Base-by-base conservation (phyloP, 1,140 invertebrate species). In the Penaeus chinensis region DNA sequence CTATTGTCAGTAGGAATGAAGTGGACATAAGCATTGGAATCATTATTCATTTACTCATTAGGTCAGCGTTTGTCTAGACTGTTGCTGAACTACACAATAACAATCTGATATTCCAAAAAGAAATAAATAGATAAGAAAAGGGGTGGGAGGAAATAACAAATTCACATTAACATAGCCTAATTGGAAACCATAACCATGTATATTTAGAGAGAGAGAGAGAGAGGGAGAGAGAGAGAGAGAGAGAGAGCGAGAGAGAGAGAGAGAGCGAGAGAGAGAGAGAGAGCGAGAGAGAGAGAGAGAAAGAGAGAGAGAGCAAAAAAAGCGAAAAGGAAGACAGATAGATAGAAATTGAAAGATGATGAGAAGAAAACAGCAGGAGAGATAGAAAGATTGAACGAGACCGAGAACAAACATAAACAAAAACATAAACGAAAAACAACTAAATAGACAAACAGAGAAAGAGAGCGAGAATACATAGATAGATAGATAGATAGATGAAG, bases 231-330 rank as follows among this genome's bases (percentile, higher is more conserved):
- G 8, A 42, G 3, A 32, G 83, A 85, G 13, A 69, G 61, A 20
- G 22, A n/a, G 82, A 47, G 54, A 54, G 22, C 5, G 78, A 13
- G 11, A 61, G 11, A 71, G 60, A 22, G 8, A 42, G 3, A 32
- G 83, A 85, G 13, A 69, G 61, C 1, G 10, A 79, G 84, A 54
- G 47, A 71, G n/a, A 63, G 2, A 62, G 62, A 63, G 13, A 78
- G 27, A 63, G 22, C 61, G 66, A 74, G 66, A 19, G 54, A 37
- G 71, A 63, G 20, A 77, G 71, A n/a, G 71, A 60, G 61, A 65
- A 3, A 63, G 27, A 54, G 71, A 63, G 71, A 62, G 27, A 60
- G 61, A 78, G 76, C 18, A 20, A 16, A 47, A n/a, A 78, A n/a
- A 78, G 18, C 10, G 18, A 54, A 54, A 78, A 54, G 37, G 37